Percentiles rank a stretch among this genome's conserved stretches.
Evolutionary conservation across 2,888 invertebrate genomes (phyloP).

Genomic region (Apoda limacodes): DNA sequence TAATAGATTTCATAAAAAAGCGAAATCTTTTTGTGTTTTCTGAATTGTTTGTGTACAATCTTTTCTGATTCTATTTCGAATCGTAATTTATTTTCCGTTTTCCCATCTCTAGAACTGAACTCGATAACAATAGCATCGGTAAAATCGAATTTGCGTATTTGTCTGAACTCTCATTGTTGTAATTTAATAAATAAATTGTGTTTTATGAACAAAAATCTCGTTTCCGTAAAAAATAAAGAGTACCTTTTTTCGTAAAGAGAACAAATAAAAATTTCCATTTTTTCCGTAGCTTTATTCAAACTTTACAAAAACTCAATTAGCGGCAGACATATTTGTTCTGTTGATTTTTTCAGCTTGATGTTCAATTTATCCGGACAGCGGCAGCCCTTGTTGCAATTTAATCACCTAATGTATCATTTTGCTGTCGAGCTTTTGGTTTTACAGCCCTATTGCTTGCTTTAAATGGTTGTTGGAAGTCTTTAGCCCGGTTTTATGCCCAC

Average conservation of each 20-base stretch:
- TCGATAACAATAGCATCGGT: background rate
- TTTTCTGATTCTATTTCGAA: slow-evolving; percentile 3
- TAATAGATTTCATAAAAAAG: slow-evolving; percentile 49
- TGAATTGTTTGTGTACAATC: background rate
- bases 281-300: background rate
- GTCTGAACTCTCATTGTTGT: background rate
- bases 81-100: background rate
- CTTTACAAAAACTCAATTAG: background rate
- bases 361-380: slow-evolving; percentile 12
- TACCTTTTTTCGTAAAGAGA: background rate
- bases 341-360: background rate
- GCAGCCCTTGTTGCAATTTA: slow-evolving; percentile 42
- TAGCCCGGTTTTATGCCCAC: slow-evolving; percentile 29
- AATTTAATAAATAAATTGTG: background rate
- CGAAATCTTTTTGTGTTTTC: slow-evolving; percentile 19
- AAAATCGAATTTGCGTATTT: background rate
- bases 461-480: slow-evolving; percentile 25
- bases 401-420: slow-evolving; percentile 56
- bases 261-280: background rate
- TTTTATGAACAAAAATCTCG: background rate
- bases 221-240: background rate
- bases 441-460: slow-evolving; percentile 33
- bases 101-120: background rate
- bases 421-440: slow-evolving; percentile 36
- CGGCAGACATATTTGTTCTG: too few species aligned